Percentiles rank a stretch among this genome's conserved stretches.
Conservation (phyloP, 2,797 vertebrate species). For the Crocidura indochinensis region DNA sequence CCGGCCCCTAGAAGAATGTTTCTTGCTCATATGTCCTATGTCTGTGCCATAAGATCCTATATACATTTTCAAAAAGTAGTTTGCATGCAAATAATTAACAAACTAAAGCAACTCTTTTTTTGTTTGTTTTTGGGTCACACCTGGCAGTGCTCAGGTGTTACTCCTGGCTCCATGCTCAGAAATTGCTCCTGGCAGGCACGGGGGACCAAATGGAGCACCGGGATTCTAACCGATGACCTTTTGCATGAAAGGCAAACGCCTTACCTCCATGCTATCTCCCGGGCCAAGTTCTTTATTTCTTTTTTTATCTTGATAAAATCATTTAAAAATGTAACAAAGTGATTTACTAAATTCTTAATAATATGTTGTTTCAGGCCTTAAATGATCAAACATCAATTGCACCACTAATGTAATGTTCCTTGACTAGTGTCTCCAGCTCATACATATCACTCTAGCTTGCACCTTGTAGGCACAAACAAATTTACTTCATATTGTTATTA, state of each 20-base stretch:
- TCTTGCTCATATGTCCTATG: not conserved
- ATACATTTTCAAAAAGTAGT: slow-evolving; percentile 12
- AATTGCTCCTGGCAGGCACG: too few species aligned
- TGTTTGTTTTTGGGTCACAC: too few species aligned
- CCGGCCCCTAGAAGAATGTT: not conserved
- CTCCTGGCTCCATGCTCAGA: too few species aligned
- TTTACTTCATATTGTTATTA: too few species aligned
- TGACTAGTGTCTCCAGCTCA: not conserved
- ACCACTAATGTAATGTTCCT: not conserved
- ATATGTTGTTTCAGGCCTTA: not conserved
- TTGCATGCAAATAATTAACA: not conserved
- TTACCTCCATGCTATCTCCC: too few species aligned
- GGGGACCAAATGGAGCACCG: too few species aligned
- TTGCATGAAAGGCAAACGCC: too few species aligned
- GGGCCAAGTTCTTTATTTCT: too few species aligned
- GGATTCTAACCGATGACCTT: too few species aligned
- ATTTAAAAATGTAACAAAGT: not conserved
- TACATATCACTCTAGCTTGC: slow-evolving; percentile 7
- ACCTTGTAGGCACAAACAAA: not conserved
- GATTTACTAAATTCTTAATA: slow-evolving; percentile 41
- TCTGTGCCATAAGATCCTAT: not conserved
- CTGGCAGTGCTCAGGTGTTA: too few species aligned
- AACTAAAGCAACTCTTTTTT: slow-evolving; percentile 27
- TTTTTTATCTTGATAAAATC: too few species aligned
- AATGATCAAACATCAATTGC: not conserved